Conservation (phyloP, 2,888 invertebrate species). For the Keiferia lycopersicella region DNA sequence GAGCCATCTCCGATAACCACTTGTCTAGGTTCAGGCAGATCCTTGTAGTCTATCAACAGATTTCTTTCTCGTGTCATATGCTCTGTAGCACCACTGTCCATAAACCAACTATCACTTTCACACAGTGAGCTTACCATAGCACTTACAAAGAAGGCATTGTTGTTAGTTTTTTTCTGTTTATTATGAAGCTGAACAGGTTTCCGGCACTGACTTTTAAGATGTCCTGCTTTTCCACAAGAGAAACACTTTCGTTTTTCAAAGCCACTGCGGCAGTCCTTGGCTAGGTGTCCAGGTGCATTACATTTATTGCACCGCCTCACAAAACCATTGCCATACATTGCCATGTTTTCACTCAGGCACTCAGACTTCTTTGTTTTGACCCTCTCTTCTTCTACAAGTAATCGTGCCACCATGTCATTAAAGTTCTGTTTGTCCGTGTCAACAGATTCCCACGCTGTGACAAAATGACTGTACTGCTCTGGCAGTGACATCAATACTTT, state of each 20-base stretch:
- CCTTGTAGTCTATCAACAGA: neutral
- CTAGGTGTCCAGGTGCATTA: no score
- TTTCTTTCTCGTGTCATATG: neutral
- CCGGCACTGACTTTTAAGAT: constrained; percentile 2
- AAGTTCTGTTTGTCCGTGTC: no score
- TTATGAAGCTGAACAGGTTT: neutral
- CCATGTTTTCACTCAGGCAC: no score
- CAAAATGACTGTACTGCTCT: no score
- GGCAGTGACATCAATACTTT: no score
- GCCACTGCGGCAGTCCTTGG: no score
- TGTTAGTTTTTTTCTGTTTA: neutral
- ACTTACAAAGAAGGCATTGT: constrained; percentile 14
- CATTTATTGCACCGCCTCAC: no score
- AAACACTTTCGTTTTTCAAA: neutral
- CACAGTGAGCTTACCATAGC: neutral
- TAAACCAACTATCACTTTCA: neutral
- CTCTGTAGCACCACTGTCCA: constrained; percentile 18
- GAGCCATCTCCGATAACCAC: constrained; percentile 16
- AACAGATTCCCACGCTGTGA: no score
- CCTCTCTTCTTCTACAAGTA: no score
- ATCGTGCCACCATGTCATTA: no score
- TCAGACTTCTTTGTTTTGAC: no score
- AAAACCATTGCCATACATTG: no score
- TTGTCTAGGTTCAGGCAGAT: neutral
- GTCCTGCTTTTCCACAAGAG: constrained; percentile 14